Conservation (phyloP, 2,797 vertebrate species). For the Otolemur crassicaudatus region DNA sequence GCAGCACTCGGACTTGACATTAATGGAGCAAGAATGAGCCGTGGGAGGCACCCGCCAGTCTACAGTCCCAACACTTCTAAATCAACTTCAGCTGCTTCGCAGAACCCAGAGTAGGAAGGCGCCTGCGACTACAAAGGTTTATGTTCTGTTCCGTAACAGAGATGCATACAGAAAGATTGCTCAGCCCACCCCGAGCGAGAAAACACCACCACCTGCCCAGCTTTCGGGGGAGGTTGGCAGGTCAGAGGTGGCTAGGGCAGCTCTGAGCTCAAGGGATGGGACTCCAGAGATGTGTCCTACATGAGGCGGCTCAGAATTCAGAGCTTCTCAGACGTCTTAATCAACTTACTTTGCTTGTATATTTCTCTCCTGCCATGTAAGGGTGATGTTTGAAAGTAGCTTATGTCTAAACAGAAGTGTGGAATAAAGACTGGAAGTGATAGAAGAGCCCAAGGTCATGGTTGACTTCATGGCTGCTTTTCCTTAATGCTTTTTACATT, state of each 20-base stretch:
- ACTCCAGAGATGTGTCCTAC: background rate
- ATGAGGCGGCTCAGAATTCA: background rate
- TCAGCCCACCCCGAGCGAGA: background rate
- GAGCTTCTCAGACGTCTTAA: background rate
- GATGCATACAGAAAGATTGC: background rate
- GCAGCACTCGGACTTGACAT: background rate
- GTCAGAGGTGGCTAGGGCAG: background rate
- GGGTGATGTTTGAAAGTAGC: background rate
- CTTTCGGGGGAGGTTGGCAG: background rate
- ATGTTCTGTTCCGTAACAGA: background rate
- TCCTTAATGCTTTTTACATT: background rate
- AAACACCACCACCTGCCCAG: background rate
- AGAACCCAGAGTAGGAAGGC: background rate
- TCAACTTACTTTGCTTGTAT: background rate
- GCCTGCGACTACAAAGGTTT: background rate
- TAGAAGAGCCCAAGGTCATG: background rate
- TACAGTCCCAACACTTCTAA: background rate
- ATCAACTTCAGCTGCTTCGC: background rate
- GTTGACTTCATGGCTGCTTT: background rate
- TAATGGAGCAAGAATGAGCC: background rate
- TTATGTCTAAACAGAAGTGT: background rate
- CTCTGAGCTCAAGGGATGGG: background rate
- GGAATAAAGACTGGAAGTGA: background rate
- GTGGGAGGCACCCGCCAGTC: background rate
- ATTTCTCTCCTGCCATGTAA: background rate